These are phyloP conservation scores for Mesocentrotus franciscanus DNA, from an alignment of 53 echinoderm and acorn worm species.

Conservation along the genomic window DNA sequence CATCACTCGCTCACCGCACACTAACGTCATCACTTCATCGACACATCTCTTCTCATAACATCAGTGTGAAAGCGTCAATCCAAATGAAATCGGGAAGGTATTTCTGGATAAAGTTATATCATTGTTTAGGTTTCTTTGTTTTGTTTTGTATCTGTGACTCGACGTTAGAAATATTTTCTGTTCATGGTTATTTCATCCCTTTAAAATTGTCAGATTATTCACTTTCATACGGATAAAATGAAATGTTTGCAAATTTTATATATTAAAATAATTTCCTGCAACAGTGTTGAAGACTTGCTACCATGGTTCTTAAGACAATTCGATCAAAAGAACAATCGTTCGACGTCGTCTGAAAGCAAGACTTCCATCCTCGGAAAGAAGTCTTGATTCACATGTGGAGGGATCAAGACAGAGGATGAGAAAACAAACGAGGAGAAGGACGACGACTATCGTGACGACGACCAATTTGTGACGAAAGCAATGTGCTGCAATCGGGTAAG, in stretches of 20 bases:
- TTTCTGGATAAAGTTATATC: neutral
- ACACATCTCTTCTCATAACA: conserved; percentile 2
- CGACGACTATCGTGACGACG: no score
- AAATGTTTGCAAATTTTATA: neutral
- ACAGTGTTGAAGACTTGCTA: neutral
- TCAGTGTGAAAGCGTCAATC: neutral
- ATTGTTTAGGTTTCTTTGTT: neutral
- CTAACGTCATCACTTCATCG: conserved; percentile 34
- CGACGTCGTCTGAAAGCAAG: no score
- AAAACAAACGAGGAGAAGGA: neutral
- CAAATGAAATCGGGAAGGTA: neutral
- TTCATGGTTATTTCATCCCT: no score
- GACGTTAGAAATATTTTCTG: neutral
- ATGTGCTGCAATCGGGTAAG: neutral
- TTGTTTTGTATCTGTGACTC: neutral
- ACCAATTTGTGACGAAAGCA: neutral
- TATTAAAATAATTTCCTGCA: neutral
- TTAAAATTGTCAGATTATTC: neutral
- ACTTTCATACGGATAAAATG: neutral
- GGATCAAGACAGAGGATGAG: neutral
- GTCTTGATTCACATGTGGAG: neutral
- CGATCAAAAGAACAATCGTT: neutral
- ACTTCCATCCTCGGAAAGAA: no score
- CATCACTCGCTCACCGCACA: conserved; percentile 22
- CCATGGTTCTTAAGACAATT: neutral